A percentile compares a stretch with the other conserved stretches of the same genome.
Evolutionary conservation across 2,113 vertebrate genomes (phyloP).

Genomic region (Pleuronectes platessa): DNA sequence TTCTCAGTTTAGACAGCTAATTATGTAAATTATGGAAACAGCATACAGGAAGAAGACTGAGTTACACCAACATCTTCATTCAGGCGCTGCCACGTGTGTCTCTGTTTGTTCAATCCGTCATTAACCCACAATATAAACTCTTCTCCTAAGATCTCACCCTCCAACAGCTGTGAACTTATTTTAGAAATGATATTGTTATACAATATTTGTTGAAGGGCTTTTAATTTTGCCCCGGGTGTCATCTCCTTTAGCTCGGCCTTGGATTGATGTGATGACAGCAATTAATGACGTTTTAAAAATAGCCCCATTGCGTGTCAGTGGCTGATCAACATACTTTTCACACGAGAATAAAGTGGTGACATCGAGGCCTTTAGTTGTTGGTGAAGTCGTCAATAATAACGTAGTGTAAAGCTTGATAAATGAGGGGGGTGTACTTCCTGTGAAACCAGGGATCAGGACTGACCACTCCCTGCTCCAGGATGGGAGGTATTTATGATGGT

Average conservation of each 20-base stretch:
- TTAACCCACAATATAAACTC: constrained; percentile 11
- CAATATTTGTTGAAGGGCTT: constrained; percentile 20
- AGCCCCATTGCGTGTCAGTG: constrained; percentile 5
- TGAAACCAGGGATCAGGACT: not conserved
- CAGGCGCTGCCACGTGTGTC: not conserved
- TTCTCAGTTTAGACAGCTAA: not conserved
- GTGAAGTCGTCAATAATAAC: constrained; percentile 13
- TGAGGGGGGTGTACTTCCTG: not conserved
- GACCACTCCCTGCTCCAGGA: not conserved
- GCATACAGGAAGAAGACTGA: not conserved
- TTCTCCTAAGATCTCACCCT: not conserved
- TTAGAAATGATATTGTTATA: constrained; percentile 14
- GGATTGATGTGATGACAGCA: constrained; percentile 49
- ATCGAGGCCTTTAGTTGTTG: not conserved
- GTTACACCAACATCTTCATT: not conserved
- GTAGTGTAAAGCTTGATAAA: not conserved
- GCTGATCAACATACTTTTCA: not conserved
- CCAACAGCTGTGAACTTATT: constrained; percentile 26
- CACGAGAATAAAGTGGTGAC: constrained; percentile 14
- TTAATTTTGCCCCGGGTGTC: constrained; percentile 28
- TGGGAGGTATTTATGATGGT: constrained; percentile 55
- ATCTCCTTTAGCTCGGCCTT: constrained; percentile 25
- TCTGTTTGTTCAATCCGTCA: constrained; percentile 16
- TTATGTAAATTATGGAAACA: constrained; percentile 22
- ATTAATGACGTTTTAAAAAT: constrained; percentile 50